Percentiles rank a stretch among this genome's conserved stretches.
Conservation (phyloP, 2,888 invertebrate species). For the Caenorhabditis angaria region DNA sequence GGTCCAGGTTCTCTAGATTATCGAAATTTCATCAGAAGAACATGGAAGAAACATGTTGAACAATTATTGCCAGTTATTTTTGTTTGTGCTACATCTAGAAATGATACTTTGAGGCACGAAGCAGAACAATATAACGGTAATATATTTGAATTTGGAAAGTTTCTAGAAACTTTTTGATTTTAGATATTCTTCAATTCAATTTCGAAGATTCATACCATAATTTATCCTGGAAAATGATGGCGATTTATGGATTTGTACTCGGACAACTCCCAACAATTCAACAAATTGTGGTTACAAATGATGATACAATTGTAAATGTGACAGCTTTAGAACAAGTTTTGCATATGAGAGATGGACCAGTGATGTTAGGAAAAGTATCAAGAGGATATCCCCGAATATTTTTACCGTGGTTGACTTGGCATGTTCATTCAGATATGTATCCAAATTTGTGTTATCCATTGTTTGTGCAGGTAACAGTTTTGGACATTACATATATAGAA, state of each 20-base stretch:
- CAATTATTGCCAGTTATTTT: conserved; percentile 55
- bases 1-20: conserved; percentile 63
- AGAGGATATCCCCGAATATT: conserved; percentile 70
- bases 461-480: conserved; percentile 62
- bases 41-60: conserved; percentile 64
- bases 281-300: conserved; percentile 63
- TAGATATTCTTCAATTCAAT: conserved; percentile 69
- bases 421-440: conserved; percentile 64
- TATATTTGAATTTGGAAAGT: neutral
- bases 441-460: conserved; percentile 70
- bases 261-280: conserved; percentile 47
- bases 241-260: conserved; percentile 66
- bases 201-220: conserved; percentile 70
- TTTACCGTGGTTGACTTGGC: conserved; percentile 71
- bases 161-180: conserved; percentile 9
- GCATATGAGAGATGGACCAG: conserved; percentile 41
- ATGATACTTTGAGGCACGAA: conserved; percentile 42
- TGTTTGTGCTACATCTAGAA: conserved; percentile 50
- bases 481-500: neutral
- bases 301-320: conserved; percentile 70
- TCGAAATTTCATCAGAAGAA: conserved; percentile 62
- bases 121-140: conserved; percentile 45
- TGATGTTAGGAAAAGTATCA: conserved; percentile 69
- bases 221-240: conserved; percentile 71
- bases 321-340: conserved; percentile 59